Evolutionary conservation across 2,888 invertebrate genomes (phyloP), one percentile per base, ranked within the genome.

Genomic region (Hydriomena furcata): DNA sequence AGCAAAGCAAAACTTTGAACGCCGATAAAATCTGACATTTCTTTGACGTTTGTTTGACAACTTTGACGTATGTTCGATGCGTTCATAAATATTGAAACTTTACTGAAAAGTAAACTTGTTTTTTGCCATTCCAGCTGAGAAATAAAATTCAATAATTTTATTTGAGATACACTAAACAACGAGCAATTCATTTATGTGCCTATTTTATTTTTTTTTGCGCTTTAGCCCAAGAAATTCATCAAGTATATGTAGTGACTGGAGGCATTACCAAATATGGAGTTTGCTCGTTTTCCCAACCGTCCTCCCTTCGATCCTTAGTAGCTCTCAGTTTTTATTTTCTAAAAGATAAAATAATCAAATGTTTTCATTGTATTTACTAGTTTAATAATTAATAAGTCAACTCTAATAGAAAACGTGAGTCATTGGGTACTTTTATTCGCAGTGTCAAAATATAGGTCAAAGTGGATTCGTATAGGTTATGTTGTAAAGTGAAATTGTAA

Each of bases 261-360:
- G 85, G 91, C 92, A 92, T 92, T 92, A 92, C 93, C 93, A 92
- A 93, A 93, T 93, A 93, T 92, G 93, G 93, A 91, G 91, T 92
- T 92, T 88, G 91, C 91, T 91, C 91, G 91, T 91, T 91, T 91
- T 91, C 91, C 91, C 89, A 87, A 88, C 89, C 89, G 88, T 86
- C 87, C 88, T 88, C 88, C 89, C 89, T 91, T 88, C 89, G 82
- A 81, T 89, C 86, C 87, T 79, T 86, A 87, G 85, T 82, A 82
- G 87, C 84, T 89, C 84, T 88, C 84, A 79, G 83, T 84, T 88
- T 66, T 86, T 83, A 83, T 80, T 84, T 85, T 82, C 76, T 81
- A 53, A 57, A 73, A 75, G 75, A 71, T 79, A 27, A 77, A 71
- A 71, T 68, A 82, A 81, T 87, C 88, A 86, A 90, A 90, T 90